Evolutionary conservation across 2,888 invertebrate species (phyloP).

Genomic region (Parthenolecanium corni): DNA sequence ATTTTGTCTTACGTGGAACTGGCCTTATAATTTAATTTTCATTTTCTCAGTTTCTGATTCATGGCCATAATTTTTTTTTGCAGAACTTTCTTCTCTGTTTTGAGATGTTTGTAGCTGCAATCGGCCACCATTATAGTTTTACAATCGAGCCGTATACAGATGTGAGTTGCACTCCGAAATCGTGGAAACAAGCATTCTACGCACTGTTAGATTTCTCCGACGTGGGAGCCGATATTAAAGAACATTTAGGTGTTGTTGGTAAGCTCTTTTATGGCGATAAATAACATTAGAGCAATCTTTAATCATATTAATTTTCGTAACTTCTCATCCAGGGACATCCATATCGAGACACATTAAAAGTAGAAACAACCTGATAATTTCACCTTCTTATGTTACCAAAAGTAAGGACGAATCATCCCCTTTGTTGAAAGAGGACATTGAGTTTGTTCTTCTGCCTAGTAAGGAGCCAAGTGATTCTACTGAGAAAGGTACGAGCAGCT

Average conservation of each 20-base stretch:
- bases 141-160: conserved; percentile 69
- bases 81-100: conserved; percentile 93
- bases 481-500: conserved; percentile 2
- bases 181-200: conserved; percentile 66
- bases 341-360: conserved; percentile 2
- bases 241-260: conserved; percentile 56
- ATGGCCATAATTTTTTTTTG: too few species aligned
- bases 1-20: too few species aligned
- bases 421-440: conserved; percentile 1
- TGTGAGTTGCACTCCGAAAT: conserved; percentile 36
- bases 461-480: neutral
- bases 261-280: neutral
- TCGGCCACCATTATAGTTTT: conserved; percentile 92
- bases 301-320: too few species aligned
- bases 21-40: too few species aligned
- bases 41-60: too few species aligned
- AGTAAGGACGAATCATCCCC: conserved; percentile 11
- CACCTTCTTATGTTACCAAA: neutral
- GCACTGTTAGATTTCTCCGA: conserved; percentile 97
- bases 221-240: conserved; percentile 80
- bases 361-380: neutral
- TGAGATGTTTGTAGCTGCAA: conserved; percentile 93
- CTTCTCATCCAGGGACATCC: neutral
- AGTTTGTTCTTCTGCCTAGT: neutral
- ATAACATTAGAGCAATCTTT: too few species aligned